These are phyloP conservation scores for Patella depressa DNA, from an alignment of 2,888 invertebrate species.

Conservation along the genomic window DNA sequence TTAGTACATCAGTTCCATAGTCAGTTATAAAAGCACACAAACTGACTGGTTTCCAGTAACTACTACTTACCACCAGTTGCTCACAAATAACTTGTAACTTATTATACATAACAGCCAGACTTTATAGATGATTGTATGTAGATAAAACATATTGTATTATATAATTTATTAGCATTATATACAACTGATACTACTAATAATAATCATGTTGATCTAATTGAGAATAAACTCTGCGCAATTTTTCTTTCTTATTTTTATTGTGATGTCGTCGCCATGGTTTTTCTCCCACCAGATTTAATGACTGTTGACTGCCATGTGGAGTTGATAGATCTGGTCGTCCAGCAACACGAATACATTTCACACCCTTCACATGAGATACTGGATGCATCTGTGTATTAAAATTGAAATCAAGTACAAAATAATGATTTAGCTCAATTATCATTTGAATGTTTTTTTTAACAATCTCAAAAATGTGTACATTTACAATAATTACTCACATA, in stretches of 20 bases:
- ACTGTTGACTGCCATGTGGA: constrained; percentile 32
- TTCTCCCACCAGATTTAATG: constrained; percentile 69
- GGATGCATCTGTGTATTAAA: not conserved
- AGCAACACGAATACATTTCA: not conserved
- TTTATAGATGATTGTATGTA: too few species aligned
- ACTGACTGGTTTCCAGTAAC: too few species aligned
- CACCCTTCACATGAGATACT: not conserved
- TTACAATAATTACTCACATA: not conserved
- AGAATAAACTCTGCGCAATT: constrained; percentile 86
- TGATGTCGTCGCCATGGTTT: constrained; percentile 87
- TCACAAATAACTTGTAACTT: too few species aligned
- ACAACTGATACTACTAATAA: not conserved
- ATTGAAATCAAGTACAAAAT: not conserved
- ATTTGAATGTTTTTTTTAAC: not conserved
- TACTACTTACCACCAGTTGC: too few species aligned
- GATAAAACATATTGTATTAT: too few species aligned
- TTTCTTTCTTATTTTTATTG: constrained; percentile 92
- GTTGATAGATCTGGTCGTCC: constrained; percentile 3
- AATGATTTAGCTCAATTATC: too few species aligned
- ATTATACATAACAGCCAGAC: too few species aligned
- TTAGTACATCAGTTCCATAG: too few species aligned
- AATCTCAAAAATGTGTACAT: not conserved
- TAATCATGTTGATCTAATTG: constrained; percentile 78
- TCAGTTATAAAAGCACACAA: too few species aligned
- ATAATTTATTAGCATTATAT: not conserved